These are phyloP conservation scores for Plotosus lineatus DNA, from an alignment of 2,113 vertebrate genomes.

Conservation along the genomic window DNA sequence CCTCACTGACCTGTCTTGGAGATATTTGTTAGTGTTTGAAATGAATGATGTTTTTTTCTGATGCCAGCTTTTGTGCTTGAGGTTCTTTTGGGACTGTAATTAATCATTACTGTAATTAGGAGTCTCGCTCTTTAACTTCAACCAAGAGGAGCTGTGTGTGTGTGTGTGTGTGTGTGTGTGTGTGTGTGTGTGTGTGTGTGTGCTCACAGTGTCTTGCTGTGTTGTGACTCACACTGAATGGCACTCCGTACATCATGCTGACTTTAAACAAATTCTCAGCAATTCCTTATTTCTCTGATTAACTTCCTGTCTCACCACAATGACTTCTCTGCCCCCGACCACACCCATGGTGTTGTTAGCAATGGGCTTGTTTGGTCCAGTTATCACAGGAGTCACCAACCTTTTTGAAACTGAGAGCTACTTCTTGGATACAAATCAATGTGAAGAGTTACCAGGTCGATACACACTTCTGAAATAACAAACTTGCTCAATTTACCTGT, in stretches of 20 bases:
- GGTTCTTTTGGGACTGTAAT: constrained; percentile 21
- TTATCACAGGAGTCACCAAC: too few species aligned
- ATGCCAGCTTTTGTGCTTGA: not conserved
- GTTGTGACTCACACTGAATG: constrained; percentile 35
- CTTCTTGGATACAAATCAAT: too few species aligned
- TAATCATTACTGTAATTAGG: constrained; percentile 23
- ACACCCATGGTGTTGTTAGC: not conserved
- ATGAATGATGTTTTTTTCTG: not conserved
- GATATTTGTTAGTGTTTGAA: not conserved
- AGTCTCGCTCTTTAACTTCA: constrained; percentile 16
- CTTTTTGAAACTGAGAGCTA: too few species aligned
- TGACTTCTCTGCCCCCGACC: not conserved
- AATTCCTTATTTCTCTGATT: not conserved
- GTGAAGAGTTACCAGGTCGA: too few species aligned
- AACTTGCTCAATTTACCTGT: too few species aligned
- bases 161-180: constrained; percentile 29
- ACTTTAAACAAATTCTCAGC: not conserved
- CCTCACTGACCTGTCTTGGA: too few species aligned
- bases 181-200: constrained; percentile 1
- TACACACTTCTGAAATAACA: too few species aligned
- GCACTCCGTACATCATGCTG: constrained; percentile 3
- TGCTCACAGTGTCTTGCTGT: constrained; percentile 41
- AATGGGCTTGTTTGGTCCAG: not conserved
- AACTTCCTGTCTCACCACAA: not conserved
- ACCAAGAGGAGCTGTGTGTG: not conserved